Conservation (phyloP, 2,797 vertebrate species). For the Manis pentadactyla region DNA sequence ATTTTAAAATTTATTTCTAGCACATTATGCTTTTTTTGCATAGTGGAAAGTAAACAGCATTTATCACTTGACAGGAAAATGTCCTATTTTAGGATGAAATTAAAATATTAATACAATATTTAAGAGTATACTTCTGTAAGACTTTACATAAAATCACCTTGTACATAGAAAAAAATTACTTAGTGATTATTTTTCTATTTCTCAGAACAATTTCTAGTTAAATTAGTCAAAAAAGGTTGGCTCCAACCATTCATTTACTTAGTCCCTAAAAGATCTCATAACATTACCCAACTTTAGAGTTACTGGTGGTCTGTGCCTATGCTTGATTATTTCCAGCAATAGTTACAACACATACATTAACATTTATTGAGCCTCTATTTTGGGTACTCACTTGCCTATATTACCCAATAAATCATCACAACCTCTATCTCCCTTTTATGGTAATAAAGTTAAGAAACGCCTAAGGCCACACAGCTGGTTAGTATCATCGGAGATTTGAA, state of each 20-base stretch:
- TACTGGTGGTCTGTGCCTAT: neutral
- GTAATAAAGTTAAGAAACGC: neutral
- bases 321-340: neutral
- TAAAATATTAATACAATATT: constrained; percentile 15
- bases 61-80: neutral
- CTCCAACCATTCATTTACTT: neutral
- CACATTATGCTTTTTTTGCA: neutral
- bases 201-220: constrained; percentile 22
- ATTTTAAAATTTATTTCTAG: constrained; percentile 26
- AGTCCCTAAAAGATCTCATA: neutral
- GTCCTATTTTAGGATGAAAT: neutral
- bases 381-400: neutral
- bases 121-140: neutral
- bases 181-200: neutral
- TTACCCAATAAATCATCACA: neutral
- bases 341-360: neutral
- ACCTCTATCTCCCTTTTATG: neutral
- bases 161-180: neutral
- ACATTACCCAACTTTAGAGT: too few relatives aligned
- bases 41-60: constrained; percentile 31
- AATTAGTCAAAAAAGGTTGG: neutral
- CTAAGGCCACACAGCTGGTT: neutral
- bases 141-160: constrained; percentile 25
- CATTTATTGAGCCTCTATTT: neutral
- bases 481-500: neutral